Evolutionary conservation across 2,113 vertebrate genomes (phyloP).

Genomic region (Channa maculata): DNA sequence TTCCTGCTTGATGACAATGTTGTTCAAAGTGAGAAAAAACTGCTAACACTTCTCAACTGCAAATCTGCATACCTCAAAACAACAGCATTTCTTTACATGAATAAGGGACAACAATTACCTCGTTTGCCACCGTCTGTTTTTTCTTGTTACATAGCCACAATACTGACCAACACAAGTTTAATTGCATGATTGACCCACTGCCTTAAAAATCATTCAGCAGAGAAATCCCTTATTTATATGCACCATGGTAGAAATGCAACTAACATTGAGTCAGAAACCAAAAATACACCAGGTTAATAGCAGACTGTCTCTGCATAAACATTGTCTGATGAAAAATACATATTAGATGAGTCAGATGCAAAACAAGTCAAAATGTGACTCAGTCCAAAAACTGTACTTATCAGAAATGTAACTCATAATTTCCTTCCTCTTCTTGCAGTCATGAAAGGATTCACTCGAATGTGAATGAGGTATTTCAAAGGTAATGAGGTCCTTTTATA

Average conservation of each 20-base stretch:
- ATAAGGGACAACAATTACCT: not conserved
- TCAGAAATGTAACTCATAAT: not conserved
- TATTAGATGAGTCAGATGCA: constrained; percentile 3
- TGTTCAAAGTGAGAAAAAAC: constrained; percentile 1
- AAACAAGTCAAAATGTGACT: constrained; percentile 13
- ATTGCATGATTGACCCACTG: constrained; percentile 16
- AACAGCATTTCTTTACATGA: not conserved
- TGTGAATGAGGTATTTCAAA: constrained; percentile 8
- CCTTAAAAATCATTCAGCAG: constrained; percentile 11
- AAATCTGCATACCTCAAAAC: not conserved
- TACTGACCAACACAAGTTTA: constrained; percentile 15
- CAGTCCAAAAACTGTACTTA: not conserved
- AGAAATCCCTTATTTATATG: not conserved
- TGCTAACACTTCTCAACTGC: not conserved
- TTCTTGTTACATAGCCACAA: constrained; percentile 7
- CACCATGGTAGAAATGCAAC: not conserved
- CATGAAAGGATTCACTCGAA: not conserved
- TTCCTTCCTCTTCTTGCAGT: not conserved
- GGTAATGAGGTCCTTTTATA: not conserved
- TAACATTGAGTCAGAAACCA: constrained; percentile 9
- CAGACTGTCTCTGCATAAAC: constrained; percentile 4
- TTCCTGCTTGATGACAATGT: not conserved
- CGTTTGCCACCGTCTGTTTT: not conserved
- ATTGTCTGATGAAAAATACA: constrained; percentile 22
- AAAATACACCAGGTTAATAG: constrained; percentile 11